phyloP scores from a whole-genome alignment of 2,797 vertebrate genomes.

The Paguma larvata region DNA sequence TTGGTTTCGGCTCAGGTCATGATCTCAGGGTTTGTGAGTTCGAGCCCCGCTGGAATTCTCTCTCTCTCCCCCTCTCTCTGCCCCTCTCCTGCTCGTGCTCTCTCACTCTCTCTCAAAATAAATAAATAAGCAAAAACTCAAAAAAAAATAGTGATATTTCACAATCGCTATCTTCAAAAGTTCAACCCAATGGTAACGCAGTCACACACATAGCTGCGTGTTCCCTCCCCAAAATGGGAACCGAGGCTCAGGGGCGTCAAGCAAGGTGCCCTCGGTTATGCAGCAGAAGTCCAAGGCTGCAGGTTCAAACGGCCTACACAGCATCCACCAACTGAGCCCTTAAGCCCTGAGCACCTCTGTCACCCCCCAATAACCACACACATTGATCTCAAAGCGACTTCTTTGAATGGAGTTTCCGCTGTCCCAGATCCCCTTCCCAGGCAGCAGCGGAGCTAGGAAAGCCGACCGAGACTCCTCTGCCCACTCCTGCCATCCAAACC shows the following conservation, averaged over 20 bases:
- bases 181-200: not conserved
- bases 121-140: no score
- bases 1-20: no score
- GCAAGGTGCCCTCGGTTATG: not conserved
- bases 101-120: no score
- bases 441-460: not conserved
- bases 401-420: not conserved
- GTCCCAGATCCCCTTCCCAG: not conserved
- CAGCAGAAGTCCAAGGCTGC: fast-evolving
- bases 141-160: not conserved
- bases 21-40: no score
- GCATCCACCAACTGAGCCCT: not conserved
- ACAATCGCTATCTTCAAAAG: not conserved
- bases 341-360: not conserved
- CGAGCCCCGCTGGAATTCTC: no score
- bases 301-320: not conserved
- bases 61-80: no score
- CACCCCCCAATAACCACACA: not conserved
- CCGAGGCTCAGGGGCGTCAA: not conserved
- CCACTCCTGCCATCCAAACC: not conserved
- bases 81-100: no score
- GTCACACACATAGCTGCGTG: not conserved
- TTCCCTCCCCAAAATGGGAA: not conserved
- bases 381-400: not conserved
- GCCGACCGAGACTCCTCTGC: not conserved